Conservation (phyloP, 2,888 invertebrate species). For the Mechanitis messenoides region DNA sequence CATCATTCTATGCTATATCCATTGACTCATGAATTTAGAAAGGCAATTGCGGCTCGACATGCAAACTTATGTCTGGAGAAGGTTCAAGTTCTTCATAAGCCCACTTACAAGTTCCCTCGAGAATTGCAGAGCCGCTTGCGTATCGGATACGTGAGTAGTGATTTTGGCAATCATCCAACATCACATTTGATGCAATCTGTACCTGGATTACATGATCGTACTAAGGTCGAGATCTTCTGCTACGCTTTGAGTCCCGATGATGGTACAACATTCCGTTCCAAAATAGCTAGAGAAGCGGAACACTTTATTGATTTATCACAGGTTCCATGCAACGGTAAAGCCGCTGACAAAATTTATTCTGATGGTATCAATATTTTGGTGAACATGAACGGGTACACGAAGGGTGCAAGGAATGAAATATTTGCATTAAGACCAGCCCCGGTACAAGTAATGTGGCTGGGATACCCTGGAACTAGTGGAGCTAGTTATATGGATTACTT, state of each 20-base stretch:
- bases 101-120: slow-evolving; percentile 87
- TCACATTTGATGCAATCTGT: slow-evolving; percentile 99
- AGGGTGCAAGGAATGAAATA: slow-evolving; percentile 99
- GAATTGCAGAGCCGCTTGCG: slow-evolving; percentile 85
- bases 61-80: slow-evolving; percentile 98
- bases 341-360: slow-evolving; percentile 94
- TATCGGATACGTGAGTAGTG: slow-evolving; percentile 98
- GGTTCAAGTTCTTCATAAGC: slow-evolving; percentile 95
- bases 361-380: slow-evolving; percentile 98
- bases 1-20: slow-evolving; percentile 99
- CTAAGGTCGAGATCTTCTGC: slow-evolving; percentile 92
- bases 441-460: slow-evolving; percentile 99
- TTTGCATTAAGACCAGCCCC: slow-evolving; percentile 98
- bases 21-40: slow-evolving; percentile 94
- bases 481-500: slow-evolving; percentile 99
- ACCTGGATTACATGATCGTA: slow-evolving; percentile 93
- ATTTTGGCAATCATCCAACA: slow-evolving; percentile 99
- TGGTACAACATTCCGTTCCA: slow-evolving; percentile 97
- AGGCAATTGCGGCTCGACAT: slow-evolving; percentile 97
- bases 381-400: slow-evolving; percentile 99
- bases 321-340: slow-evolving; percentile 97
- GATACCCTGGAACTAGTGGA: slow-evolving; percentile 99
- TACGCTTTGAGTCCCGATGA: slow-evolving; percentile 97
- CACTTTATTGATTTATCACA: slow-evolving; percentile 97
- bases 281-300: slow-evolving; percentile 95